A percentile compares a stretch with the other conserved stretches of the same genome.
These are phyloP conservation scores for Ammodytes dubius DNA, from an alignment of 2,113 vertebrate genomes.

Conservation along the genomic window DNA sequence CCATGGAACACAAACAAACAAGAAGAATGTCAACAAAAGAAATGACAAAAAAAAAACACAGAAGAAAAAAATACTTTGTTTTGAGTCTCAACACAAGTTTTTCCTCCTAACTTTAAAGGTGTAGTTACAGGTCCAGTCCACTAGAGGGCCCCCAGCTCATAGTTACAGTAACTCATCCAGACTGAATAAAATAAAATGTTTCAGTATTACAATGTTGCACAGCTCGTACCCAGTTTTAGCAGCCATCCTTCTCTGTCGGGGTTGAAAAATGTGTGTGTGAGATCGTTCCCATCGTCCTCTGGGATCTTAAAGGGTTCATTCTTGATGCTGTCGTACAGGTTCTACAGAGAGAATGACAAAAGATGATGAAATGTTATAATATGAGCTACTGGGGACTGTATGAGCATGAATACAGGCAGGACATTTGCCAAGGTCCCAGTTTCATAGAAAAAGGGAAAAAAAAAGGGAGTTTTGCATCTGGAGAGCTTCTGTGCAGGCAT, in stretches of 20 bases:
- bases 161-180: neutral
- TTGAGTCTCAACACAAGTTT: neutral
- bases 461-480: neutral
- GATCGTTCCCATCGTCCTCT: conserved; percentile 96
- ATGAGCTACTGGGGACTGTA: neutral
- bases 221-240: conserved; percentile 90
- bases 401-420: neutral
- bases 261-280: conserved; percentile 98
- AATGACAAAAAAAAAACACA: neutral
- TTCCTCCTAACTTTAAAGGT: neutral
- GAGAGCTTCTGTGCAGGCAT: neutral
- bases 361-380: neutral
- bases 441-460: neutral
- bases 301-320: conserved; percentile 99
- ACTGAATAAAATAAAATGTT: neutral
- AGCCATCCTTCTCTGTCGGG: conserved; percentile 98
- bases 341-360: conserved; percentile 82
- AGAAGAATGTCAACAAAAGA: conserved; percentile 85
- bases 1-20: conserved; percentile 90
- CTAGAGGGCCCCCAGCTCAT: conserved; percentile 37
- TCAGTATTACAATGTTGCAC: conserved; percentile 20
- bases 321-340: conserved; percentile 97
- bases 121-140: conserved; percentile 17
- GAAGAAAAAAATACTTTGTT: neutral
- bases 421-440: neutral